Evolutionary conservation across 1,140 invertebrate genomes (phyloP).

Genomic region (Lepeophtheirus salmonis): DNA sequence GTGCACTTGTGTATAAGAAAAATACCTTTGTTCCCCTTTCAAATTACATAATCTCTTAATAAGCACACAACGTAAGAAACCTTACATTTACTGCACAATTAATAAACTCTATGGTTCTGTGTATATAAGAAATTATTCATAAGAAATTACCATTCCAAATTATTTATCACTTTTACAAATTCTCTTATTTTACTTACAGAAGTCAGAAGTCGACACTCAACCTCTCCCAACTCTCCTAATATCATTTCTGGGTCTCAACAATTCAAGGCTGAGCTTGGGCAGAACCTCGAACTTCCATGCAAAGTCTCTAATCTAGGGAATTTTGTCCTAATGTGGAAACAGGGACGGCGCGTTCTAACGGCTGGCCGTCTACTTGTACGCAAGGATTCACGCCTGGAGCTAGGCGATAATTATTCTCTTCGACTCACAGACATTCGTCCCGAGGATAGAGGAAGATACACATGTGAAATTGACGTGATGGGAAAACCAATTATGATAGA

Average conservation of each 20-base stretch:
- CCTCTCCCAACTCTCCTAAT: not conserved
- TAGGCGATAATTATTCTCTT: slow-evolving; percentile 35
- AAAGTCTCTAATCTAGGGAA: slow-evolving; percentile 26
- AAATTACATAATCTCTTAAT: too few relatives aligned
- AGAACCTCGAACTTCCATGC: slow-evolving; percentile 6
- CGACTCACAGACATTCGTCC: not conserved
- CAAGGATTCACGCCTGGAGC: slow-evolving; percentile 34
- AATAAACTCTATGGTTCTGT: too few relatives aligned
- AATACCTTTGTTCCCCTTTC: too few relatives aligned
- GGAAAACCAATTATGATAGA: slow-evolving; percentile 5
- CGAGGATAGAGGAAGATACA: slow-evolving; percentile 10
- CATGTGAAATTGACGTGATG: slow-evolving; percentile 13
- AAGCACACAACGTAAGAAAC: too few relatives aligned
- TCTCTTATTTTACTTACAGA: not conserved
- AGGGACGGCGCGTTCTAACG: slow-evolving; percentile 37
- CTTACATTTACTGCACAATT: too few relatives aligned
- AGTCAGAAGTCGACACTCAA: not conserved
- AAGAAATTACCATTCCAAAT: too few relatives aligned
- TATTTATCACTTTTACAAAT: too few relatives aligned
- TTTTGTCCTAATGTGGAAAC: slow-evolving; percentile 38
- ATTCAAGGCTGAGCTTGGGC: slow-evolving; percentile 4
- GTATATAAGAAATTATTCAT: too few relatives aligned
- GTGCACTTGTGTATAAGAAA: too few relatives aligned
- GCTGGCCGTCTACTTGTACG: slow-evolving; percentile 38
- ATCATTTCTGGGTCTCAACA: not conserved